These are phyloP conservation scores for Aricia agestis DNA, from an alignment of 1,140 invertebrate species.

Conservation along the genomic window DNA sequence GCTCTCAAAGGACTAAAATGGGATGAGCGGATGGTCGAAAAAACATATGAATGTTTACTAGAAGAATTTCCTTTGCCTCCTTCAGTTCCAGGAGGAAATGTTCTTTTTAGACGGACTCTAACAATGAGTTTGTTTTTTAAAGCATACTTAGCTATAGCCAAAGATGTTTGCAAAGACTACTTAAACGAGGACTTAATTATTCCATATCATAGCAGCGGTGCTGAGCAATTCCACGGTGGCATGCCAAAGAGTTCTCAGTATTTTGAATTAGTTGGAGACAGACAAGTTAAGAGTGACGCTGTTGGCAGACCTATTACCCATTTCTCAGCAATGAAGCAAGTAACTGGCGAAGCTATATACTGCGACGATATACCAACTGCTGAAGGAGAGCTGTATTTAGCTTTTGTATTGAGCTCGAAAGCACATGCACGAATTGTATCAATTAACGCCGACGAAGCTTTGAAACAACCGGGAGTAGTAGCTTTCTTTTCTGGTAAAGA, in stretches of 20 bases:
- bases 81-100: conserved; percentile 93
- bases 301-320: conserved; percentile 91
- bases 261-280: conserved; percentile 83
- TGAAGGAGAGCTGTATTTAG: conserved; percentile 86
- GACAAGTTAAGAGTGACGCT: conserved; percentile 82
- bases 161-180: conserved; percentile 74
- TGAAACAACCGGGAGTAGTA: conserved; percentile 85
- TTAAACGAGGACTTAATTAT: conserved; percentile 66
- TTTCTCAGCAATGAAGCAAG: conserved; percentile 90
- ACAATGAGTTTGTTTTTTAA: conserved; percentile 94
- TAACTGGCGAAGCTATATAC: conserved; percentile 94
- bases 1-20: conserved; percentile 83
- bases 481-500: conserved; percentile 86
- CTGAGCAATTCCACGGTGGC: conserved; percentile 80
- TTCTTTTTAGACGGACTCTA: conserved; percentile 87
- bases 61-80: conserved; percentile 87
- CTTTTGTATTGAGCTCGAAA: conserved; percentile 87
- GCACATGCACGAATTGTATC: conserved; percentile 88
- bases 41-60: conserved; percentile 79
- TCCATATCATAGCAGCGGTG: conserved; percentile 76
- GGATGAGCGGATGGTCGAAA: conserved; percentile 84
- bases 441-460: conserved; percentile 84
- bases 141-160: conserved; percentile 86
- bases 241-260: conserved; percentile 87
- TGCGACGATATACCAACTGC: conserved; percentile 91